Evolutionary conservation across 2,797 vertebrate species (phyloP).

Genomic region (Pipistrellus nathusii): DNA sequence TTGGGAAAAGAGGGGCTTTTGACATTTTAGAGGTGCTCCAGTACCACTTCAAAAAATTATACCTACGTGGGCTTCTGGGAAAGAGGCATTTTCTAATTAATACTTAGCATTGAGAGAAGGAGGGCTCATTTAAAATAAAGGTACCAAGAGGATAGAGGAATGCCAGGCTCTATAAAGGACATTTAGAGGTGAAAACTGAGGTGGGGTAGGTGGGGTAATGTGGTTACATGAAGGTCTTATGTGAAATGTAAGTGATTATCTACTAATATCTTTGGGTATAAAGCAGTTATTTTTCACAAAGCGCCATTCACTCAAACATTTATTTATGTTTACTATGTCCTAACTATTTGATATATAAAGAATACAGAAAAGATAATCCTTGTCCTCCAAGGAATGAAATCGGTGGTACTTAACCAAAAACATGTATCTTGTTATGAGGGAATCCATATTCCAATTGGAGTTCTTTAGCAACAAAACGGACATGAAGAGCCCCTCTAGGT

Average conservation of each 20-base stretch:
- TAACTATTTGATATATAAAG: conserved; percentile 22
- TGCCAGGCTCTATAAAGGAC: neutral
- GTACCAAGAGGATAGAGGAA: neutral
- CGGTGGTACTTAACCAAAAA: conserved; percentile 35
- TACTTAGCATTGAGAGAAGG: neutral
- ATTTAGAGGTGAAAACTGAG: neutral
- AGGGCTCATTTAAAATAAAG: neutral
- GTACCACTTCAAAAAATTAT: neutral
- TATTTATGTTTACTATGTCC: conserved; percentile 5
- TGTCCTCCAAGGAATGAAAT: neutral
- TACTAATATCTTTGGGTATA: neutral
- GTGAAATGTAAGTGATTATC: neutral
- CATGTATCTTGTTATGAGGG: neutral
- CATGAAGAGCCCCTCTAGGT: neutral
- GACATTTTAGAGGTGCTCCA: neutral
- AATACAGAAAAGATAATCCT: neutral
- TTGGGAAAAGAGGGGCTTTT: neutral
- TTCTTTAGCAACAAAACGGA: neutral
- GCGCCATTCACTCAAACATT: neutral
- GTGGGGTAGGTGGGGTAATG: no score
- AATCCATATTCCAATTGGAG: neutral
- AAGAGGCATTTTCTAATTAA: conserved; percentile 9
- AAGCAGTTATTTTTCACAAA: conserved; percentile 4
- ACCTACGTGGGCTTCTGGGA: neutral
- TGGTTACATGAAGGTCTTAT: neutral